These are phyloP conservation scores for Chromoteleia sp. DNA, from an alignment of 2,888 invertebrate species.

Conservation along the genomic window DNA sequence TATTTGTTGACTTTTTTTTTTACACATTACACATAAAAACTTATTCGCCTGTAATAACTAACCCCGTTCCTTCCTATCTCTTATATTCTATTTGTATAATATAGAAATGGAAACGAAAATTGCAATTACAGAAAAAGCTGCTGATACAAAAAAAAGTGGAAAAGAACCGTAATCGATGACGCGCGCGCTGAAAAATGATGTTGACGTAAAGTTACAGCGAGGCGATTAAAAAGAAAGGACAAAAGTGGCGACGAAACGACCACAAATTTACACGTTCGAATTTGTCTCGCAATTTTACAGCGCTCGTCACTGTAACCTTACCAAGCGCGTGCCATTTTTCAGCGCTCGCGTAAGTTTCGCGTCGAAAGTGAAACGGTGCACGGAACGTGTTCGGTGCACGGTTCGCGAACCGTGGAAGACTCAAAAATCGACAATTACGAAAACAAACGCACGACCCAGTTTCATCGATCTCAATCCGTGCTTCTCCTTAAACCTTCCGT, in stretches of 20 bases:
- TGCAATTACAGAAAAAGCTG: constrained; percentile 60
- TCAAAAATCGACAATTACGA: constrained; percentile 42
- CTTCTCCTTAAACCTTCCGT: constrained; percentile 27
- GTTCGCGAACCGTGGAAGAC: constrained; percentile 46
- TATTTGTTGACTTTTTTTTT: constrained; percentile 65
- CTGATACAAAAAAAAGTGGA: constrained; percentile 42
- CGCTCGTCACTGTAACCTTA: no score
- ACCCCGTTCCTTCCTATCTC: constrained; percentile 66
- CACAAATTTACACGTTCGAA: no score
- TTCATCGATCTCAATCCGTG: constrained; percentile 42
- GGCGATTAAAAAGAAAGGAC: no score
- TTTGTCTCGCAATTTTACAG: no score
- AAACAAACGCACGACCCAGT: constrained; percentile 13
- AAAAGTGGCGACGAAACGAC: no score
- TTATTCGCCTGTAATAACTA: constrained; percentile 67
- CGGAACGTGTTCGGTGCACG: no score
- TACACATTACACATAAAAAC: constrained; percentile 70
- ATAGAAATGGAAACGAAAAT: constrained; percentile 52
- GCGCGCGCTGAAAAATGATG: constrained; percentile 3
- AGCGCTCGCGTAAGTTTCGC: no score
- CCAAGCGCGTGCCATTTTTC: no score
- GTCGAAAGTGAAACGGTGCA: constrained; percentile 41
- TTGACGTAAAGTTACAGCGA: not conserved
- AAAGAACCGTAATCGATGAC: constrained; percentile 8
- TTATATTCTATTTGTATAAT: constrained; percentile 66